Percentiles rank a stretch among this genome's conserved stretches.
Evolutionary conservation across 1,140 invertebrate genomes (phyloP).

Genomic region (Drosophila lowei): DNA sequence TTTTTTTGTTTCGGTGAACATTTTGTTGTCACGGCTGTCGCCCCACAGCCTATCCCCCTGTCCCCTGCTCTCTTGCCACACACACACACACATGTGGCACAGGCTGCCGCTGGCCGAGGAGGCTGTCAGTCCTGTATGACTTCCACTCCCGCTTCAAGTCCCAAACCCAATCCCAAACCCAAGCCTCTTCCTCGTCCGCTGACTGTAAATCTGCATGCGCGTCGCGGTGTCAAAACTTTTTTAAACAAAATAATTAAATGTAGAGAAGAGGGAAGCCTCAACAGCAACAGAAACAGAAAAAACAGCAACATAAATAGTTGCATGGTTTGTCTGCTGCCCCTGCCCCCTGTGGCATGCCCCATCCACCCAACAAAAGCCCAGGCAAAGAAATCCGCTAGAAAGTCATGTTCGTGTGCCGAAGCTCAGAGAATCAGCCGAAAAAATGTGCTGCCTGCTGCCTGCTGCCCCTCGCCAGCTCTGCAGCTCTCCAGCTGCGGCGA

Average conservation of each 20-base stretch:
- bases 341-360: neutral
- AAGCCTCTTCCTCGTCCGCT: no score
- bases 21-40: constrained; percentile 57
- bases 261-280: constrained; percentile 49
- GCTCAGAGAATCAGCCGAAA: constrained; percentile 36
- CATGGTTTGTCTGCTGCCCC: constrained; percentile 31
- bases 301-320: constrained; percentile 37
- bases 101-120: constrained; percentile 51
- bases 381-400: constrained; percentile 76
- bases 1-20: constrained; percentile 40
- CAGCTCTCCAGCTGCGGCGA: neutral
- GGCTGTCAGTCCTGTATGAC: constrained; percentile 63
- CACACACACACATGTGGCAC: constrained; percentile 33
- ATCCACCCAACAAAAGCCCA: constrained; percentile 37
- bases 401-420: constrained; percentile 75
- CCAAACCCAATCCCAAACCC: constrained; percentile 30
- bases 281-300: constrained; percentile 9
- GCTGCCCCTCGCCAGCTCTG: no score
- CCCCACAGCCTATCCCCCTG: constrained; percentile 7
- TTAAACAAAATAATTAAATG: constrained; percentile 83
- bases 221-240: constrained; percentile 80
- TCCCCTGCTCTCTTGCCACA: no score
- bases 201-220: constrained; percentile 79
- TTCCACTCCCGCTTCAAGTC: constrained; percentile 46
- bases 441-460: constrained; percentile 48